phyloP scores from a whole-genome alignment of 2,113 vertebrate species.

The Phalacrocorax brasilianus region DNA sequence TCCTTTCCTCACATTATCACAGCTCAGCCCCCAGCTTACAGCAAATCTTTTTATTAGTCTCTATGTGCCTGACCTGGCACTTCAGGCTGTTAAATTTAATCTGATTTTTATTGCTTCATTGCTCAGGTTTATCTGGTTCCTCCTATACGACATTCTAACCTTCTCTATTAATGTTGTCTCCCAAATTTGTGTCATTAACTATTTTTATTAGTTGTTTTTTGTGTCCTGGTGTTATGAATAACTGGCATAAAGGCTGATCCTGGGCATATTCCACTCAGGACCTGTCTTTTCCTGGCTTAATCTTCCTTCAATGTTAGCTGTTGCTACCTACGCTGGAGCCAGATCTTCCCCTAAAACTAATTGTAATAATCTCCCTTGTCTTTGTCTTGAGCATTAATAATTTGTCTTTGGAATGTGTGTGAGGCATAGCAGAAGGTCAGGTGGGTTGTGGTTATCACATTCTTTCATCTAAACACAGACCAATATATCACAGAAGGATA shows the following conservation, averaged over 20 bases:
- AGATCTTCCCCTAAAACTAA: not conserved
- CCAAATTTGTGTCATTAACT: not conserved
- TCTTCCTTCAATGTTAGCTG: not conserved
- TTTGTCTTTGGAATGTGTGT: not conserved
- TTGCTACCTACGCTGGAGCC: not conserved
- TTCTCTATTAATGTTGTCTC: not conserved
- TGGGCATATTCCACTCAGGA: not conserved
- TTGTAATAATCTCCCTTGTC: not conserved
- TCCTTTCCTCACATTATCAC: not conserved
- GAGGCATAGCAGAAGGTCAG: not conserved
- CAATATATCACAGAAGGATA: not conserved
- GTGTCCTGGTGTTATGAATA: not conserved
- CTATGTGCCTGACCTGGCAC: not conserved
- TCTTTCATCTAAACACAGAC: not conserved
- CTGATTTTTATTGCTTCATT: conserved; percentile 14
- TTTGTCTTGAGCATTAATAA: not conserved
- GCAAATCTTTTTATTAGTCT: conserved; percentile 19
- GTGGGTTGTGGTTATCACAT: not conserved
- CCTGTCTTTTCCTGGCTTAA: not conserved
- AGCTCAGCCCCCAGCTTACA: not conserved
- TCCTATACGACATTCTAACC: not conserved
- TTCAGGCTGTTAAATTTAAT: not conserved
- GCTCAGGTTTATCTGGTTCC: not conserved
- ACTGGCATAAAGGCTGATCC: not conserved
- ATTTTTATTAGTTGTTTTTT: not conserved